Percentiles rank a stretch among this genome's conserved stretches.
Conservation (phyloP, 2,888 invertebrate genomes). For the Cephus runcator region DNA sequence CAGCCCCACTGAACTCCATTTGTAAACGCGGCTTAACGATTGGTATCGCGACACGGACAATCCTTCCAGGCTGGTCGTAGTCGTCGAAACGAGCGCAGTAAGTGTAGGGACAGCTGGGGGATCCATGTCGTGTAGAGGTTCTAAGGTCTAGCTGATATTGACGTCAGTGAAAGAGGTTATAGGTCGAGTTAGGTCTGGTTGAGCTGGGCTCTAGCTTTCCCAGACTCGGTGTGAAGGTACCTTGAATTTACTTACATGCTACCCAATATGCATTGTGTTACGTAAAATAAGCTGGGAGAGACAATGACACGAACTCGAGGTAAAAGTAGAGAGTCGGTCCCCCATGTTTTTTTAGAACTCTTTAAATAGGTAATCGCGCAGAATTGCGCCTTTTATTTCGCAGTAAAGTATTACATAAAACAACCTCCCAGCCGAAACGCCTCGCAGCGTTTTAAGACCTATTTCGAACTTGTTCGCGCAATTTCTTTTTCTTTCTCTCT, state of each 20-base stretch:
- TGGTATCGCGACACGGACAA: not conserved
- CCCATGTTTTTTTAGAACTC: not conserved
- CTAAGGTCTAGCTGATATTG: not conserved
- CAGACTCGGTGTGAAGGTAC: not conserved
- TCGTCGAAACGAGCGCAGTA: not conserved
- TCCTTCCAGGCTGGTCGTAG: not conserved
- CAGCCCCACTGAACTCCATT: not conserved
- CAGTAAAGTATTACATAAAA: constrained; percentile 15
- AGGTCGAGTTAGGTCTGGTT: not conserved
- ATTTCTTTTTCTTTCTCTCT: not conserved
- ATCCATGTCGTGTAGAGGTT: not conserved
- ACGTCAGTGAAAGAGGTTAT: not conserved
- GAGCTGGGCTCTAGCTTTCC: not conserved
- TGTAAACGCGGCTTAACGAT: not conserved
- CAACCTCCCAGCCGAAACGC: not conserved
- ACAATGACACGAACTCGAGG: not conserved
- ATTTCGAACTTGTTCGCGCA: not conserved
- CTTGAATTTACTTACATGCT: not conserved
- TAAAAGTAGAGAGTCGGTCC: not conserved
- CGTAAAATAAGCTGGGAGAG: too few relatives aligned
- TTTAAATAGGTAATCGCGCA: constrained; percentile 13
- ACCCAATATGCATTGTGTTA: not conserved
- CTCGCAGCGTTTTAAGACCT: not conserved
- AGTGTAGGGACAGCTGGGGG: not conserved
- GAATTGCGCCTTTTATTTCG: constrained; percentile 14